These are phyloP conservation scores for Phoxinus dragarum DNA, from an alignment of 2,797 vertebrate species.

Conservation along the genomic window DNA sequence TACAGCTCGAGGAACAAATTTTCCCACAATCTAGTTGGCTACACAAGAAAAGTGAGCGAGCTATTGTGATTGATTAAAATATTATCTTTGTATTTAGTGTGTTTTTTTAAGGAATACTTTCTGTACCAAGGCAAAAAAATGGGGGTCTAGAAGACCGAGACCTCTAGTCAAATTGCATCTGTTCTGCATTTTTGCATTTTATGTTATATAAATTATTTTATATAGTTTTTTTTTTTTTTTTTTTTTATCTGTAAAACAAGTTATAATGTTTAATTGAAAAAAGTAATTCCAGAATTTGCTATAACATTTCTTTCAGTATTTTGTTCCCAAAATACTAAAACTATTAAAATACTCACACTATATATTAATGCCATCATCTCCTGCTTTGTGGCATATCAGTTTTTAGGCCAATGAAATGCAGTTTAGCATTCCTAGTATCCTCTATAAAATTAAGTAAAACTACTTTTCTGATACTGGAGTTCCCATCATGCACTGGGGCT, in stretches of 20 bases:
- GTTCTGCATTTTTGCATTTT: background rate
- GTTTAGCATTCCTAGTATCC: background rate
- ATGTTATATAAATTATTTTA: background rate
- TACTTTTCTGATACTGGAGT: no score
- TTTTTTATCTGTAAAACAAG: background rate
- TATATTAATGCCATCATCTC: background rate
- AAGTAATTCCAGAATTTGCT: background rate
- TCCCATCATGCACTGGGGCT: no score
- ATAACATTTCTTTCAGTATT: background rate
- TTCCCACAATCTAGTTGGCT: conserved; percentile 9
- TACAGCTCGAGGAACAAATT: conserved; percentile 18
- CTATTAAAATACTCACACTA: background rate
- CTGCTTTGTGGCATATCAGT: background rate
- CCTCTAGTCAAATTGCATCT: background rate
- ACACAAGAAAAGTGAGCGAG: background rate
- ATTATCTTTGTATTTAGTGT: background rate
- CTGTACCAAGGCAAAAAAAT: background rate
- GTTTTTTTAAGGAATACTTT: no score
- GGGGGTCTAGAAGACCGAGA: background rate
- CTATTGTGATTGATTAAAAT: background rate
- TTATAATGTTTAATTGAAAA: background rate
- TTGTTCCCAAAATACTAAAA: background rate
- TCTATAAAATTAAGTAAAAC: no score
- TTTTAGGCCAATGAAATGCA: background rate
- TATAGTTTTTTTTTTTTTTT: background rate